Evolutionary conservation across 2,113 vertebrate genomes (phyloP).

Genomic region (Montifringilla adamsi): DNA sequence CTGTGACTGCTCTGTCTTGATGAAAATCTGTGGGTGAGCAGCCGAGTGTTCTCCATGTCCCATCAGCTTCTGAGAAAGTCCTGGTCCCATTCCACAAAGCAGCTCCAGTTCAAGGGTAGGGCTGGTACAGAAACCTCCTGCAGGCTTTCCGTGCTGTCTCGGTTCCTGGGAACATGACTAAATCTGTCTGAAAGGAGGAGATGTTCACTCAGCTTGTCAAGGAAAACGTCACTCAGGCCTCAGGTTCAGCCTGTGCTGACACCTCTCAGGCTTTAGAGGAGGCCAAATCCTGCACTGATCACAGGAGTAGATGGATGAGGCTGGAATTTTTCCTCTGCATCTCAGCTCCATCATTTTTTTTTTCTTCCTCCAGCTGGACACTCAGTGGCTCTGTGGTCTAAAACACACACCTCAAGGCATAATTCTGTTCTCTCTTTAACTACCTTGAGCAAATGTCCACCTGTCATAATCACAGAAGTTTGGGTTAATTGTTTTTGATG

Average conservation of each 20-base stretch:
- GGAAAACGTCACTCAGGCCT: background rate
- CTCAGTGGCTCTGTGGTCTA: background rate
- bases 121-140: background rate
- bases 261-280: background rate
- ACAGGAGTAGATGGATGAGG: background rate
- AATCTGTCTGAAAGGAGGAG: background rate
- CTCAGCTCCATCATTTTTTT: background rate
- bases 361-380: background rate
- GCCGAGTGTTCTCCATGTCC: background rate
- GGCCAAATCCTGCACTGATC: background rate
- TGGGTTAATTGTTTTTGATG: background rate
- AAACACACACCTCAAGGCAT: background rate
- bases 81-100: background rate
- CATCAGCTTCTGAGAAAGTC: background rate
- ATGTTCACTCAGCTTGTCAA: background rate
- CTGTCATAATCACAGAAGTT: background rate
- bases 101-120: background rate
- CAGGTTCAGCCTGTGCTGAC: conserved; percentile 1
- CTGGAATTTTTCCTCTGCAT: fast-evolving
- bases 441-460: background rate
- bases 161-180: background rate
- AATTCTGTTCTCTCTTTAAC: background rate
- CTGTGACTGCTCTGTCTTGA: background rate
- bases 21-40: background rate
- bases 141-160: background rate